Conservation (phyloP, 2,888 invertebrate species). For the Andrena praecox region DNA sequence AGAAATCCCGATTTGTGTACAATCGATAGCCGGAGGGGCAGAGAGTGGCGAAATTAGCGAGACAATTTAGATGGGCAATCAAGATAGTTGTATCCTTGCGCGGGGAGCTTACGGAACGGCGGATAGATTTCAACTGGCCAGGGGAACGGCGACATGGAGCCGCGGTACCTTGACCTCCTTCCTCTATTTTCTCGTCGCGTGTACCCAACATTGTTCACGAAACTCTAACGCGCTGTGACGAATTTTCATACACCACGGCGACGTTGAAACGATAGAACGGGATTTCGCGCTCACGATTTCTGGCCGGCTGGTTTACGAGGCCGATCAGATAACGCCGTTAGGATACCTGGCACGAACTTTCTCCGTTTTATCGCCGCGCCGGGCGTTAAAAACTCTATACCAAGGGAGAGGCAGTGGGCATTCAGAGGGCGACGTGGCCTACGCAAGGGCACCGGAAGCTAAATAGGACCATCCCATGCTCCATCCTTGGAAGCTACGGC, state of each 20-base stretch:
- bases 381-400: constrained; percentile 27
- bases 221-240: constrained; percentile 39
- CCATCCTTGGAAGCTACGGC: not conserved
- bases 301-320: constrained; percentile 15
- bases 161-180: constrained; percentile 51
- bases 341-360: constrained; percentile 48
- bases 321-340: constrained; percentile 50
- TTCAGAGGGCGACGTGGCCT: constrained; percentile 9
- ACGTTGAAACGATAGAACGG: constrained; percentile 41
- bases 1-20: constrained; percentile 75
- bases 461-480: not conserved
- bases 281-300: constrained; percentile 44
- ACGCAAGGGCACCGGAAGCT: not conserved
- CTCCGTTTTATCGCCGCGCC: constrained; percentile 31
- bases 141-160: not conserved
- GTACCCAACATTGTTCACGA: constrained; percentile 3
- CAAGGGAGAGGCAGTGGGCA: not conserved
- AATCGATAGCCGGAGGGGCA: constrained; percentile 70
- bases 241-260: constrained; percentile 60
- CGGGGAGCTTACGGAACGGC: constrained; percentile 13
- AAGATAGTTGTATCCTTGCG: constrained; percentile 63
- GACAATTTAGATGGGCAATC: constrained; percentile 78
- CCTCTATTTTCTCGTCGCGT: constrained; percentile 38
- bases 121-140: constrained; percentile 44
- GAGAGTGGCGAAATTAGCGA: constrained; percentile 73